Evolutionary conservation across 2,113 vertebrate species (phyloP).

Genomic region (Drymodes brunneopygia): DNA sequence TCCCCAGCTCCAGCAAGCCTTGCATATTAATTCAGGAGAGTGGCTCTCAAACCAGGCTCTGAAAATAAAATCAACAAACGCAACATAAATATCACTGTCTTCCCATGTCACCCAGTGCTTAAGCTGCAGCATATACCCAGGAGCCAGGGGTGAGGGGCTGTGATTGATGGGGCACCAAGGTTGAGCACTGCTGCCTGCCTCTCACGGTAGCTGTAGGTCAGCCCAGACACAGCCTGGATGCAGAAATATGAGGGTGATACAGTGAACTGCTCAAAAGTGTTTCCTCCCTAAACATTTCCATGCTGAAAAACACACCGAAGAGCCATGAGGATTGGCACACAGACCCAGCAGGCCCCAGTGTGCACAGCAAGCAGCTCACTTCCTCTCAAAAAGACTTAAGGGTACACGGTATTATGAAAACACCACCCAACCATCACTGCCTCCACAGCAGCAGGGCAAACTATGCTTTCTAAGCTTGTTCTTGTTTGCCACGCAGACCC

Average conservation of each 20-base stretch:
- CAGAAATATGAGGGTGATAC: neutral
- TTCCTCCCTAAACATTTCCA: neutral
- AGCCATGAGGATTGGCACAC: neutral
- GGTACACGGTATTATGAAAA: accelerated
- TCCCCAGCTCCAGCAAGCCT: neutral
- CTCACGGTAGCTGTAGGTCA: neutral
- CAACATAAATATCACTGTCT: neutral
- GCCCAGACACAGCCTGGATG: neutral
- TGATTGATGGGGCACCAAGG: neutral
- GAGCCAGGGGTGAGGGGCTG: accelerated
- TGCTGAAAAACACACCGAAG: neutral
- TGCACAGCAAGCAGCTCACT: neutral
- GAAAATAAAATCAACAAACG: neutral
- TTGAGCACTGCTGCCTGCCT: neutral
- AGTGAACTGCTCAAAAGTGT: neutral
- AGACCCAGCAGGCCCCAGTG: neutral
- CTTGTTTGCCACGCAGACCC: neutral
- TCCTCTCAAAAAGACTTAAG: neutral
- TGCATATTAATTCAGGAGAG: neutral
- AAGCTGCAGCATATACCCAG: neutral
- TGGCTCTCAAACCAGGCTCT: neutral
- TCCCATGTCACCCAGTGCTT: neutral
- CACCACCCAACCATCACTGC: neutral
- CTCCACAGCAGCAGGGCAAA: neutral
- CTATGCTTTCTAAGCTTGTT: neutral